Percentiles rank a stretch among this genome's conserved stretches.
phyloP scores from a whole-genome alignment of 2,113 vertebrate species.

The Uropsilus gracilis region DNA sequence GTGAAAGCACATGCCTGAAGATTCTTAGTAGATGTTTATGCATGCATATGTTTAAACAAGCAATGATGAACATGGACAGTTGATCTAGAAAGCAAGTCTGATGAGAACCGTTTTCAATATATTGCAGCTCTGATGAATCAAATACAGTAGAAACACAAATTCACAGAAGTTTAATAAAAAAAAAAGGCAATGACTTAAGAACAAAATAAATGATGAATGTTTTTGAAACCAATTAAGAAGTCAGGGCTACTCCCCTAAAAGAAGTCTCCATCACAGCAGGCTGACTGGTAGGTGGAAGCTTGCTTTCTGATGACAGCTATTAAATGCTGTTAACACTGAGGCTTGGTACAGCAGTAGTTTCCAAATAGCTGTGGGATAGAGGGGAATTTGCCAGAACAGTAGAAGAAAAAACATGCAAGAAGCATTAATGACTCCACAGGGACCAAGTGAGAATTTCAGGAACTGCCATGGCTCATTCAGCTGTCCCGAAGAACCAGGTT shows the following conservation, averaged over 20 bases:
- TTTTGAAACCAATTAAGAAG: conserved; percentile 61
- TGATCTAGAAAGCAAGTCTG: background rate
- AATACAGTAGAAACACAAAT: background rate
- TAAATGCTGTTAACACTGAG: conserved; percentile 51
- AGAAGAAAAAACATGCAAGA: background rate
- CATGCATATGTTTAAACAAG: background rate
- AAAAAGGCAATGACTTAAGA: conserved; percentile 39
- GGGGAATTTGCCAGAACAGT: conserved; percentile 65
- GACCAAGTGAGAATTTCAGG: background rate
- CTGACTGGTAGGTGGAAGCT: conserved; percentile 61
- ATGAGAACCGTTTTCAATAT: background rate
- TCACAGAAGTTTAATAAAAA: background rate
- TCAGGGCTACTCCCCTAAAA: conserved; percentile 32
- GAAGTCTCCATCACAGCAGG: conserved; percentile 54
- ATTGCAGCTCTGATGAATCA: background rate
- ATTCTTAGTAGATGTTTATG: background rate
- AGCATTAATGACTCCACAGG: background rate
- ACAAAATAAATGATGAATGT: conserved; percentile 68
- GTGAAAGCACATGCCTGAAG: background rate
- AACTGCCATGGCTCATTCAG: background rate
- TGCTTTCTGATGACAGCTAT: conserved; percentile 59
- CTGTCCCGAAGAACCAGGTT: background rate
- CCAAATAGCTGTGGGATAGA: conserved; percentile 60
- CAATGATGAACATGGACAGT: background rate
- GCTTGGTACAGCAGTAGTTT: background rate